Evolutionary conservation across 2,888 invertebrate genomes (phyloP), one percentile per base, ranked within the genome.

Genomic region (Nymphalis urticae): DNA sequence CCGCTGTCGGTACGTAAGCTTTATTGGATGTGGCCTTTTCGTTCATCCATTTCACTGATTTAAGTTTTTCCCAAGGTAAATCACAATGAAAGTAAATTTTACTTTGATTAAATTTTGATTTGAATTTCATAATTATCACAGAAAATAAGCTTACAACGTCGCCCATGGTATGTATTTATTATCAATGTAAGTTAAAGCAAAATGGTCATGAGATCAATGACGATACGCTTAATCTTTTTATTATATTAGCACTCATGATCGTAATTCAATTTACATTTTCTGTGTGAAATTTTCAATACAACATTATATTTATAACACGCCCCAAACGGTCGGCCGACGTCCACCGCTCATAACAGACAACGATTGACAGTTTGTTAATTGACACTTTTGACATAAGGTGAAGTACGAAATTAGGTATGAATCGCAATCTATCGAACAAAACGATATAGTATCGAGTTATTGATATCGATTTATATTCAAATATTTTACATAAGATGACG

Each of bases 1-100:
- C 94, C 82, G 90, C 90, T 32, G 98, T 98, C 58, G 98, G 98
- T 76, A 95, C 94, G 87, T 98, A 98, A 1, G 98, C 97, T 86
- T 95, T 95, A 82, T 95, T 95, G 48, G 95, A 93, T 69, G 93
- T 92, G 62, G 97, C 96, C 81, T 94, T 94, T 78, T 94, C 93
- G 90, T 97, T 97, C 95, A 95, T 97, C 97, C 97, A 97, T 89
- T 95, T 94, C 66, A 96, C 93, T 60, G 84, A 70, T 76, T 88
- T 90, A 21, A 92, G 80, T 78, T 84, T 91, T 75, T 90, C 86
- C 91, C 89, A 89, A 36, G 90, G 89, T 78, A 90, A 79, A 85
- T 91, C 87, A 77, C 80, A 89, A 77, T 89, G 87, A 75, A 92
- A 90, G 86, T 86, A 87, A 80, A 90, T 81, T 79, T 89, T 90